Conservation (phyloP, 2,113 vertebrate genomes). For the Notechis scutatus region DNA sequence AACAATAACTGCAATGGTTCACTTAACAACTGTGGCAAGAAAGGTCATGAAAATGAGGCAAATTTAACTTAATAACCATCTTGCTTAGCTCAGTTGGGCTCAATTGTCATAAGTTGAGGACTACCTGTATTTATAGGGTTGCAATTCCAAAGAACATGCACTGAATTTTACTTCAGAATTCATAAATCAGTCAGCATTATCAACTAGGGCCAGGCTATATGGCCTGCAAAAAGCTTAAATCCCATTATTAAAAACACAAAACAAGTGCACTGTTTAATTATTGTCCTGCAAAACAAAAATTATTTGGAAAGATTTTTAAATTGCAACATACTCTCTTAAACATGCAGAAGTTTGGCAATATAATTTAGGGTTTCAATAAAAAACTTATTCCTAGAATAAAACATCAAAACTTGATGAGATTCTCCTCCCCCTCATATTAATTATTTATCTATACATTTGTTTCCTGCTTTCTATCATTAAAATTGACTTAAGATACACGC, state of each 20-base stretch:
- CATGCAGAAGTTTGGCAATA: not conserved
- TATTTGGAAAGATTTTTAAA: not conserved
- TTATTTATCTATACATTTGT: not conserved
- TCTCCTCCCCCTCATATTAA: not conserved
- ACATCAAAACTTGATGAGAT: not conserved
- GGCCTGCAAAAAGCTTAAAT: not conserved
- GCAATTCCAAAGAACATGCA: not conserved
- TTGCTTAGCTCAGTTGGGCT: not conserved
- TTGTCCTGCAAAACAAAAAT: not conserved
- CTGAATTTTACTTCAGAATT: not conserved
- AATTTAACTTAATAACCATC: not conserved
- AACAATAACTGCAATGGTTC: not conserved
- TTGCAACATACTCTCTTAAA: not conserved
- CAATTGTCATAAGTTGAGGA: not conserved
- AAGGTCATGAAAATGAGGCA: not conserved
- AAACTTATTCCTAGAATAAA: not conserved
- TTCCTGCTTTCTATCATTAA: not conserved
- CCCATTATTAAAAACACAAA: not conserved
- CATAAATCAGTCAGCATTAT: not conserved
- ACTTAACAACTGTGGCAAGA: not conserved
- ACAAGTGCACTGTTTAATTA: not conserved
- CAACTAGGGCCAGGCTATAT: not conserved
- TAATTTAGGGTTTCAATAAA: not conserved
- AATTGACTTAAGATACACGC: not conserved
- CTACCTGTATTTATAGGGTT: not conserved